Percentiles rank a stretch among this genome's conserved stretches.
Evolutionary conservation across 2,113 vertebrate species (phyloP).

Genomic region (Xiphophorus maculatus): DNA sequence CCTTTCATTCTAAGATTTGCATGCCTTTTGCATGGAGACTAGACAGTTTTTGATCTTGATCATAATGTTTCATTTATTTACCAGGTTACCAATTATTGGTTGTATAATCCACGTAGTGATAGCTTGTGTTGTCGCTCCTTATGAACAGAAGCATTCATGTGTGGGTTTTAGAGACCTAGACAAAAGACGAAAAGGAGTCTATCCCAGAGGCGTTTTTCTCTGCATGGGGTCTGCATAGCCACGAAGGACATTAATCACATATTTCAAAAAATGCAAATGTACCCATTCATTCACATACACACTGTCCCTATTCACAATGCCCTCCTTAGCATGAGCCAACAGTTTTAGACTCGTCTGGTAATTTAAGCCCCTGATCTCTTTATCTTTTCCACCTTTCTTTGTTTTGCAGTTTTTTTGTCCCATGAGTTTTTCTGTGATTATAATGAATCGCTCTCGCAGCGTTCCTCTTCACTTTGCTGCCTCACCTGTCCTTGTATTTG

Average conservation of each 20-base stretch:
- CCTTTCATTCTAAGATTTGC: constrained; percentile 31
- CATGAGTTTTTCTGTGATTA: constrained; percentile 8
- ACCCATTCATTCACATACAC: constrained; percentile 9
- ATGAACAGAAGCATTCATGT: neutral
- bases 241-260: constrained; percentile 70
- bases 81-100: neutral
- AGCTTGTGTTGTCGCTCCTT: neutral
- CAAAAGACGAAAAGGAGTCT: constrained; percentile 28
- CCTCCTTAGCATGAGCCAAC: constrained; percentile 18
- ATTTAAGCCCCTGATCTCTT: constrained; percentile 33
- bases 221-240: constrained; percentile 51
- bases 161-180: neutral
- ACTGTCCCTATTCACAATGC: constrained; percentile 10
- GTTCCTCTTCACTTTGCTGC: neutral
- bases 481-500: neutral
- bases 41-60: constrained; percentile 30
- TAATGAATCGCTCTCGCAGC: neutral
- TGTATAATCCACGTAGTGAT: neutral
- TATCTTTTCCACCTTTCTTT: constrained; percentile 35
- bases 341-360: constrained; percentile 11
- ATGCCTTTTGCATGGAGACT: constrained; percentile 45
- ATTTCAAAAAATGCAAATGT: constrained; percentile 69
- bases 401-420: constrained; percentile 13
- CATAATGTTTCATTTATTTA: neutral
- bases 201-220: constrained; percentile 55